phyloP scores from a whole-genome alignment of 2,113 vertebrate species.

The Oncorhynchus tshawytscha region DNA sequence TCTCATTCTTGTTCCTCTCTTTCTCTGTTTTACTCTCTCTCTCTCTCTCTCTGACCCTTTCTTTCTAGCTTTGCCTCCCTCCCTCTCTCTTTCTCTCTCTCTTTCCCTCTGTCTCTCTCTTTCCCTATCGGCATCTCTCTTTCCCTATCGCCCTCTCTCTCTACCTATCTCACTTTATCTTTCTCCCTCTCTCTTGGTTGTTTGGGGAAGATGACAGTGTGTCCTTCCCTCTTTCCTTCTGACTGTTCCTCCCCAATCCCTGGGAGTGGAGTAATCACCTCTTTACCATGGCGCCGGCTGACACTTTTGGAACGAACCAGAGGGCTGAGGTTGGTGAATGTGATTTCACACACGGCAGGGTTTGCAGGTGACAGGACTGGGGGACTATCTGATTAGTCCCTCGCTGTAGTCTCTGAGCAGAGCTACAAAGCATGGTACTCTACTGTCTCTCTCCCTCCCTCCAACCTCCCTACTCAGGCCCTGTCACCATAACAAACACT shows the following conservation, averaged over 20 bases:
- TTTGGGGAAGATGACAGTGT: background rate
- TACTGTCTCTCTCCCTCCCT: background rate
- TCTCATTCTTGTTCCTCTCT: conserved; percentile 21
- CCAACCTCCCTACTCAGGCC: background rate
- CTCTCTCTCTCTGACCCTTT: no score
- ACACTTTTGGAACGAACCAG: conserved; percentile 22
- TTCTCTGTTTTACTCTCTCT: conserved; percentile 10
- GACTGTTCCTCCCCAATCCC: conserved; percentile 6
- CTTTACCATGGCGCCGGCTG: conserved; percentile 14
- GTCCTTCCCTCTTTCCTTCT: background rate
- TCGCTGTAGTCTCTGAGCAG: background rate
- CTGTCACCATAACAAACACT: conserved; percentile 1
- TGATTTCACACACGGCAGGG: conserved; percentile 37
- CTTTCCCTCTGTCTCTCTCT: no score
- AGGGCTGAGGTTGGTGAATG: conserved; percentile 12
- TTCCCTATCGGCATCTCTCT: no score
- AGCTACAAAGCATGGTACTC: background rate
- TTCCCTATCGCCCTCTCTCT: no score
- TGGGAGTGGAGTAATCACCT: conserved; percentile 14
- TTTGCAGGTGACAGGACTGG: conserved; percentile 37
- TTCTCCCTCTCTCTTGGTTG: background rate
- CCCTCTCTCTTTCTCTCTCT: no score
- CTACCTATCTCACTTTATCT: background rate
- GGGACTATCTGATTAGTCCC: conserved; percentile 25
- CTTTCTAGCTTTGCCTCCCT: no score